phyloP scores from a whole-genome alignment of 2,113 vertebrate species.

The Natator depressus region DNA sequence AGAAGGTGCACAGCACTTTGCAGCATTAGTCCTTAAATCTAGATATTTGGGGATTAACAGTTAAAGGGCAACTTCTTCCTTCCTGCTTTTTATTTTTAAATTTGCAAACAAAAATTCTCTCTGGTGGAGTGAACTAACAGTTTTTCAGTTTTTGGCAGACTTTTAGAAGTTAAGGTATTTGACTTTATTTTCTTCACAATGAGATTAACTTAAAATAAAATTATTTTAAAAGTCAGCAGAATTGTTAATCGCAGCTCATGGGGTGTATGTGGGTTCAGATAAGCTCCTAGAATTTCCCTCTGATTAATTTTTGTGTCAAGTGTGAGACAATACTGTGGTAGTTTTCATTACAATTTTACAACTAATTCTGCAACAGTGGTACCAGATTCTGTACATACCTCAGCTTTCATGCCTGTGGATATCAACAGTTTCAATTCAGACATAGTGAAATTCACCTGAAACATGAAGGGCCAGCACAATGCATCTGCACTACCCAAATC shows the following conservation, averaged over 20 bases:
- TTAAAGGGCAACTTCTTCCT: background rate
- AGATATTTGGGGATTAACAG: background rate
- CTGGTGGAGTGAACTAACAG: background rate
- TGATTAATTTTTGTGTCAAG: background rate
- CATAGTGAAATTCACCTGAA: background rate
- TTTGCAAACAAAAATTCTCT: background rate
- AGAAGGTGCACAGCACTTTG: background rate
- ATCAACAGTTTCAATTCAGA: background rate
- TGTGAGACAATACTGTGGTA: background rate
- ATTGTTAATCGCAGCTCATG: background rate
- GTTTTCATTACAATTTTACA: background rate
- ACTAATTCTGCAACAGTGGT: constrained; percentile 1
- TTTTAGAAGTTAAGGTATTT: background rate
- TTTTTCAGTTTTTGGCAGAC: background rate
- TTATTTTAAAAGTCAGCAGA: background rate
- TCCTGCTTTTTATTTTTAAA: background rate
- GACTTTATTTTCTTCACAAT: constrained; percentile 16
- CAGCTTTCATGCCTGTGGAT: background rate
- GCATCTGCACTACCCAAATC: constrained; percentile 10
- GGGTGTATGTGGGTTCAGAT: background rate
- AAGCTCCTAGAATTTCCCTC: constrained; percentile 4
- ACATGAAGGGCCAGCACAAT: constrained; percentile 3
- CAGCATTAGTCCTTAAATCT: background rate
- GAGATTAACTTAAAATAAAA: background rate
- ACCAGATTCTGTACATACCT: background rate